Percentiles rank a stretch among this genome's conserved stretches.
Evolutionary conservation across 2,888 invertebrate genomes (phyloP).

Genomic region (Spicauda simplicius): DNA sequence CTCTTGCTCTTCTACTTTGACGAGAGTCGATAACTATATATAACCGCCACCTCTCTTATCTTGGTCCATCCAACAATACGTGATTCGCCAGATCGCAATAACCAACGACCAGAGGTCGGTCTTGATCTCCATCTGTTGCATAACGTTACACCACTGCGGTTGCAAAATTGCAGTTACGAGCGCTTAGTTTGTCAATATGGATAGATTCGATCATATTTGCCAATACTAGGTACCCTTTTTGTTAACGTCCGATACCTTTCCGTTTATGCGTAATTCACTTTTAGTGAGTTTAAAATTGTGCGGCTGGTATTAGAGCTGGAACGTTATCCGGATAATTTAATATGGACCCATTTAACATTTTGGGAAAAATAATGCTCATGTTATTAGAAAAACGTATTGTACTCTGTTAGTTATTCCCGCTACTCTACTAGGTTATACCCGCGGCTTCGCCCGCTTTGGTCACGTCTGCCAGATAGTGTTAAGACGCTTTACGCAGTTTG

Average conservation of each 20-base stretch:
- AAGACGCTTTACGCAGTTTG: too few relatives aligned
- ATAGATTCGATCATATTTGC: constrained; percentile 8
- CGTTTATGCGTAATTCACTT: not conserved
- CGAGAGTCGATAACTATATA: not conserved
- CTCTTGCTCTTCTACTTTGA: too few relatives aligned
- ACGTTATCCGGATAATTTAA: too few relatives aligned
- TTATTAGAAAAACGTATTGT: too few relatives aligned
- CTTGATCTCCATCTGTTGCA: constrained; percentile 15
- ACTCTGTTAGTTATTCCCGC: too few relatives aligned
- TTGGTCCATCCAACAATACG: not conserved
- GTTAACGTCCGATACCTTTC: not conserved
- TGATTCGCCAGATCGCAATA: constrained; percentile 3
- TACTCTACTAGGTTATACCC: too few relatives aligned
- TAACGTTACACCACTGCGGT: constrained; percentile 14
- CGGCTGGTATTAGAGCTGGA: too few relatives aligned
- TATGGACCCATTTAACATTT: too few relatives aligned
- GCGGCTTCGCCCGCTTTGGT: too few relatives aligned
- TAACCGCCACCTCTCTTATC: not conserved
- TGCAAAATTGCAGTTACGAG: constrained; percentile 17
- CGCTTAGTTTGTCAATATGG: not conserved
- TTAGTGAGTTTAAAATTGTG: too few relatives aligned
- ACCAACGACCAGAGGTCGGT: constrained; percentile 2
- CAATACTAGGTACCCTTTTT: not conserved
- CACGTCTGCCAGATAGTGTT: too few relatives aligned
- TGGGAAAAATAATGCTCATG: too few relatives aligned